Percentiles rank a stretch among this genome's conserved stretches.
Evolutionary conservation across 2,797 vertebrate genomes (phyloP).

Genomic region (Acipenser ruthenus): DNA sequence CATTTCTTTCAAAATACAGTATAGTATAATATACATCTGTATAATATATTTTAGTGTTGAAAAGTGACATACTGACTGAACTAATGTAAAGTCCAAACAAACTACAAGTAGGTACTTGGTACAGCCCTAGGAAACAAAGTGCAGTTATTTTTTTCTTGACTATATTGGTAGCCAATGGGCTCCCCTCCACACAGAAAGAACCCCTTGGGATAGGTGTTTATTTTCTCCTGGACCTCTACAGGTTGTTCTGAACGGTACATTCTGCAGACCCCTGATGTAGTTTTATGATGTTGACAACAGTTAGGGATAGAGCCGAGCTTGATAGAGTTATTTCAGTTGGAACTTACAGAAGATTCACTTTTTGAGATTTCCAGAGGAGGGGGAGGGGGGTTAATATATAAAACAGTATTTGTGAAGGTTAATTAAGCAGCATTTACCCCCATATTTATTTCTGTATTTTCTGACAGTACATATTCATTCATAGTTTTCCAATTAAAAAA

Average conservation of each 20-base stretch:
- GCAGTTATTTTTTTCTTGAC: neutral
- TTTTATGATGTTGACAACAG: constrained; percentile 2
- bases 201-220: too few relatives aligned
- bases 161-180: neutral
- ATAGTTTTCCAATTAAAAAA: too few relatives aligned
- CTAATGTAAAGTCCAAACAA: neutral
- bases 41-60: too few relatives aligned
- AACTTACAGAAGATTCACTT: neutral
- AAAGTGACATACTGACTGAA: too few relatives aligned
- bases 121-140: neutral
- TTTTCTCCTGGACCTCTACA: too few relatives aligned
- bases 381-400: neutral
- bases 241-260: too few relatives aligned
- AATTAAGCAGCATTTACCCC: too few relatives aligned
- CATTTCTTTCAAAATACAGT: too few relatives aligned
- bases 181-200: too few relatives aligned
- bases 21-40: too few relatives aligned
- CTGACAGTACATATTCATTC: neutral
- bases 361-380: neutral
- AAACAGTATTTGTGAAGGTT: too few relatives aligned
- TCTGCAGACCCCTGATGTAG: too few relatives aligned
- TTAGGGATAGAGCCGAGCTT: neutral
- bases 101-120: neutral
- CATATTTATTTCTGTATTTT: neutral
- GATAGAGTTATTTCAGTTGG: neutral